Percentiles rank a stretch among this genome's conserved stretches.
Conservation (phyloP, 2,797 vertebrate genomes). For the Cichlasoma orientale region DNA sequence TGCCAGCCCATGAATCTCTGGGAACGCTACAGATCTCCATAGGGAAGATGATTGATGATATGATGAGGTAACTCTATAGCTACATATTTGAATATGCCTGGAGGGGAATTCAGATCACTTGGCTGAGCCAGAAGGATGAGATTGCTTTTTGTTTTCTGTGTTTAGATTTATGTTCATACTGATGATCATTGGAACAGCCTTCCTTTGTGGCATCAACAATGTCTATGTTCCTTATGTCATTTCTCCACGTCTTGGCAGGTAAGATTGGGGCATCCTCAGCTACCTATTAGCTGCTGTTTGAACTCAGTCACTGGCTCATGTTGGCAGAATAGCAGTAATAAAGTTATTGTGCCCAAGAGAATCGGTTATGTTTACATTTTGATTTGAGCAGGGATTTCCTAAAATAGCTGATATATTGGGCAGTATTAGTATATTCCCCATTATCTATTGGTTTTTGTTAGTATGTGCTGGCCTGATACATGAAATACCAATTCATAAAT, state of each 20-base stretch:
- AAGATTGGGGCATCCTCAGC: conserved; percentile 12
- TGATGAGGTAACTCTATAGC: conserved; percentile 83
- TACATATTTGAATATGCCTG: not conserved
- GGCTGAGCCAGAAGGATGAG: not conserved
- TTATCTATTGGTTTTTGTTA: no score
- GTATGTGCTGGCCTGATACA: no score
- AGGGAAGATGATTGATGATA: conserved; percentile 93
- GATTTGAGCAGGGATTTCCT: no score
- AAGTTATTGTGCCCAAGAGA: not conserved
- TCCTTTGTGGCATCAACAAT: conserved; percentile 93
- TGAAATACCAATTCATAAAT: no score
- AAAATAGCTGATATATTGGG: no score
- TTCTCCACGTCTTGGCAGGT: conserved; percentile 87
- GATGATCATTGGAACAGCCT: conserved; percentile 93
- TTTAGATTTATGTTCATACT: conserved; percentile 92
- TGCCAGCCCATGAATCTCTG: conserved; percentile 91
- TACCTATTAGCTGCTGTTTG: not conserved
- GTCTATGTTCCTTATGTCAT: conserved; percentile 89
- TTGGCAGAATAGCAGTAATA: not conserved
- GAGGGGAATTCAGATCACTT: not conserved
- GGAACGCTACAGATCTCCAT: conserved; percentile 94
- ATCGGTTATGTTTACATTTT: no score
- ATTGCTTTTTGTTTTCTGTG: not conserved
- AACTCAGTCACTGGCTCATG: not conserved
- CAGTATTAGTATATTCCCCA: no score